Evolutionary conservation across 1,140 invertebrate genomes (phyloP).

Genomic region (Dinothrombium tinctorium): DNA sequence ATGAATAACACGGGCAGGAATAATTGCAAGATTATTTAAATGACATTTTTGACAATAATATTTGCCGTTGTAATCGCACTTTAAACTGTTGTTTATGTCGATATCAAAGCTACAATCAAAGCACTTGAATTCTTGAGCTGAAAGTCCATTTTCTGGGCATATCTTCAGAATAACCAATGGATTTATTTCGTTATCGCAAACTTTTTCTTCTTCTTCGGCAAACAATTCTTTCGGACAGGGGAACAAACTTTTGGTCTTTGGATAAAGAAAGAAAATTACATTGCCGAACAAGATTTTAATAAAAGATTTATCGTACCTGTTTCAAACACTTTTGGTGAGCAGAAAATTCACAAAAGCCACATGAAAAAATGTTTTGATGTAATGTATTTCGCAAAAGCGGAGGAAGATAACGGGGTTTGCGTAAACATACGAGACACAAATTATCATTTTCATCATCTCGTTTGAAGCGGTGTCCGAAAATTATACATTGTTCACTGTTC

Average conservation of each 20-base stretch:
- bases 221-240: constrained; percentile 10
- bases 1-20: constrained; percentile 64
- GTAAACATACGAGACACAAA: constrained; percentile 8
- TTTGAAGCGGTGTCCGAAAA: not conserved
- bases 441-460: not conserved
- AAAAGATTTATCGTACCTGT: not conserved
- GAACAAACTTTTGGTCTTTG: not conserved
- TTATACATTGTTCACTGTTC: not conserved
- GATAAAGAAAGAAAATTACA: not conserved
- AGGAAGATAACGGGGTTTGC: not conserved
- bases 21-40: constrained; percentile 33
- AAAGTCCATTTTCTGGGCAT: constrained; percentile 26
- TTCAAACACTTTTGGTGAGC: constrained; percentile 6
- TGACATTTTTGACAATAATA: constrained; percentile 80
- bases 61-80: constrained; percentile 67
- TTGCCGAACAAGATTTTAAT: not conserved
- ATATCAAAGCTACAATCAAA: constrained; percentile 23
- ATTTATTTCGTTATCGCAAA: not conserved
- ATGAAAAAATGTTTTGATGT: constrained; percentile 1
- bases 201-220: not conserved
- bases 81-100: constrained; percentile 6
- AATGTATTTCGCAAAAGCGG: constrained; percentile 5
- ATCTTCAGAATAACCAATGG: constrained; percentile 17
- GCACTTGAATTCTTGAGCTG: constrained; percentile 28
- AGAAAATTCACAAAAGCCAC: constrained; percentile 6